Evolutionary conservation across 64 coral and sea anemone species (phyloP), one percentile per base, ranked within the genome.

Genomic region (Platygyra sinensis): DNA sequence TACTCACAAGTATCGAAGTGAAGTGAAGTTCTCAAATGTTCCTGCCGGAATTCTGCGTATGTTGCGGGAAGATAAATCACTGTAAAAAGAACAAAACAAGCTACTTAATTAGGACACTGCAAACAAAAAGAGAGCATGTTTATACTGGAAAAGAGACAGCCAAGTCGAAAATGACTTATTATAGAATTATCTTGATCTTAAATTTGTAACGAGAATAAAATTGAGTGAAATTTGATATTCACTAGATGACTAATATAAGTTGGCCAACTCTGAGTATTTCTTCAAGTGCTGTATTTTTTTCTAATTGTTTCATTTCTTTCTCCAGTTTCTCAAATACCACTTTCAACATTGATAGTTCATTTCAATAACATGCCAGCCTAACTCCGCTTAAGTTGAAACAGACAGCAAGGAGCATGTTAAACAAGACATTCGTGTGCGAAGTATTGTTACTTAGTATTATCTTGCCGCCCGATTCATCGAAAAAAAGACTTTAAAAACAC

Each of bases 1-100:
- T 62, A 96, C 95, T 96, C 75, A 96, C 95, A 96, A 72, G 80
- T 90, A 94, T 78, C 73, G 88, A 64, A 96, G 88, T 17, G 82
- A 87, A 25, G 95, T 90, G 54, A 93, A 91, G 46, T 96, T 96
- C 28, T 93, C 84, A 74, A 96, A 96, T 62, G 83, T 62, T 86
- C 95, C 95, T 71, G 88, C 69, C 22, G 95, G 95, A 27, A 96
- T 86, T 67, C 78, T 73, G 24, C 30, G 73, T 38, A 96, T 96
- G 14, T 79, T 78, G 72, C 82, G 83, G 8, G 95, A 93, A 10
- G 95, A 96, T 19, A 96, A 73, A 82, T 96, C 95, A 77, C 95
- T 96, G 60, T 3, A 91, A 75, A 38, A 62, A 33, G 72, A 72
- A 25, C 30, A 72, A 72, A 71, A 65, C 9, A 83, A 65, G 64